Evolutionary conservation across 2,797 vertebrate genomes (phyloP).

Genomic region (Peromyscus melanophrys): DNA sequence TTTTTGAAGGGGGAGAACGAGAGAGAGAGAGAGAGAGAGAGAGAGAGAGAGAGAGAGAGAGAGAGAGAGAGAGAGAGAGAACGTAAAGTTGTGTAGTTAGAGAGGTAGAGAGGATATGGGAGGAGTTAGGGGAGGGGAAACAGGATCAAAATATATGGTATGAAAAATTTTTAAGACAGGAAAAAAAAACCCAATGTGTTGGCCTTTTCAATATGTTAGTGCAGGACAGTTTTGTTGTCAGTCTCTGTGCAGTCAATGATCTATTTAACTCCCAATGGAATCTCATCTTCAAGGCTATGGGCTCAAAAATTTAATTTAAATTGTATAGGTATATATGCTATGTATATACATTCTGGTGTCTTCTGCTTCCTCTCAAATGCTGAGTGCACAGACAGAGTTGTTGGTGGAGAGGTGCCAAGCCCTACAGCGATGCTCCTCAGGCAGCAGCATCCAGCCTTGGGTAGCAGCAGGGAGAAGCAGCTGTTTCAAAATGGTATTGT

Average conservation of each 20-base stretch:
- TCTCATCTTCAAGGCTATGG: neutral
- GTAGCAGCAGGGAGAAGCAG: neutral
- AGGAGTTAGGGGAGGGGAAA: neutral
- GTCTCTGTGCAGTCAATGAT: neutral
- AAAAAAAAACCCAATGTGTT: neutral
- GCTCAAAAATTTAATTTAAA: neutral
- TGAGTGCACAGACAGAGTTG: neutral
- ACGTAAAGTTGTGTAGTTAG: neutral
- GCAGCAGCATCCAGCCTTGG: neutral
- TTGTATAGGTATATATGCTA: too few relatives aligned
- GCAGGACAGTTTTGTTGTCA: neutral
- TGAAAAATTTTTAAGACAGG: neutral
- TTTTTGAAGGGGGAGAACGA: neutral
- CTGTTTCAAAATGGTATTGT: fast-evolving
- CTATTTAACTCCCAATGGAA: neutral
- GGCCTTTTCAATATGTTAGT: neutral
- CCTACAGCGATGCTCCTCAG: neutral
- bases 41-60: neutral
- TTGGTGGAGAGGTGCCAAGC: neutral
- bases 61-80: neutral
- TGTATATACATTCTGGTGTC: neutral
- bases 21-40: neutral
- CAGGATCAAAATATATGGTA: neutral
- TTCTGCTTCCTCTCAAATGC: neutral
- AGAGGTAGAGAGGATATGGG: neutral